Conservation (phyloP, 2,797 vertebrate genomes). For the Gephyroberyx darwinii region DNA sequence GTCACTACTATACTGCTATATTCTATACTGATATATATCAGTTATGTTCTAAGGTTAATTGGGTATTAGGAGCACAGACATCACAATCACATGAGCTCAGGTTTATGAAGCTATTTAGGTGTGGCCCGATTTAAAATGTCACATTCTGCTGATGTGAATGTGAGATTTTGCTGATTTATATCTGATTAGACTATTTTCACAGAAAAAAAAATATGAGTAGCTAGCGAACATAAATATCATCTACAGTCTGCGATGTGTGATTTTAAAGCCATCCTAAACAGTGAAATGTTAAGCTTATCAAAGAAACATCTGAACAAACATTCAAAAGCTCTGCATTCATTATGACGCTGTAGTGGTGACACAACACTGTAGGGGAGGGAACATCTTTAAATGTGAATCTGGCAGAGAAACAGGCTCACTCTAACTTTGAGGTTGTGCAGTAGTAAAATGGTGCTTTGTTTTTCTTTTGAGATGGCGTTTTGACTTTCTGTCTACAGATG, state of each 20-base stretch:
- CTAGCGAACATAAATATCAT: constrained; percentile 1
- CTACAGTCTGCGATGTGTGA: constrained; percentile 10
- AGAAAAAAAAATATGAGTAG: background rate
- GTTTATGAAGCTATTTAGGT: constrained; percentile 48
- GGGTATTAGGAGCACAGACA: constrained; percentile 49
- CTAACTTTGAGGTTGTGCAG: background rate
- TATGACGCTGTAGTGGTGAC: background rate
- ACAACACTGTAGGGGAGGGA: background rate
- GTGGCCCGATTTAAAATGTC: constrained; percentile 48
- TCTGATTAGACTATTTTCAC: constrained; percentile 18
- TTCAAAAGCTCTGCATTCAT: background rate
- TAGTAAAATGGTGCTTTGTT: constrained; percentile 37
- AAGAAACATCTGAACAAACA: constrained; percentile 1
- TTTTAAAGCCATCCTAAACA: constrained; percentile 13
- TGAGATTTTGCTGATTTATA: constrained; percentile 41
- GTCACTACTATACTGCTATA: constrained; percentile 14
- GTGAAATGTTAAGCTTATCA: background rate
- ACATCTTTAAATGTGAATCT: background rate
- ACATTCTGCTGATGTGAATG: constrained; percentile 40
- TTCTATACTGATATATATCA: constrained; percentile 33
- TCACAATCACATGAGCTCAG: constrained; percentile 46
- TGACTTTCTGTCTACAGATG: constrained; percentile 46
- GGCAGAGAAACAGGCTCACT: background rate
- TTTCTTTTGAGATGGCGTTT: constrained; percentile 23
- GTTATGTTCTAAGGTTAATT: constrained; percentile 55